phyloP scores from a whole-genome alignment of 2,797 vertebrate genomes.

The Chrosomus eos region DNA sequence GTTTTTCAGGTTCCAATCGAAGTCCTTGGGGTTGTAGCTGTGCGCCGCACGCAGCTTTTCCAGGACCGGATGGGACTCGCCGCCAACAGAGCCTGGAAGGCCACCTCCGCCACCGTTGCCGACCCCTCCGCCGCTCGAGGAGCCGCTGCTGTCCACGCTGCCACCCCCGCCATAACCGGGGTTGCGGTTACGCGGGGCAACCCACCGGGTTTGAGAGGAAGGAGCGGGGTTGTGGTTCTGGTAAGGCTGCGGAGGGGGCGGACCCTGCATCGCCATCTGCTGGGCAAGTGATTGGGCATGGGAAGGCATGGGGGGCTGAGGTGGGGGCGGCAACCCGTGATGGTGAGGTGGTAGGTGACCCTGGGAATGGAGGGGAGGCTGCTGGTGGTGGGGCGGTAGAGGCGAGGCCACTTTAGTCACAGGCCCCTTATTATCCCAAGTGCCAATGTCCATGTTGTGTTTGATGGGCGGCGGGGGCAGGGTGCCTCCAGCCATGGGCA shows the following conservation, averaged over 20 bases:
- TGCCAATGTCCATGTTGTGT: slow-evolving; percentile 98
- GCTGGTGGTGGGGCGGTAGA: slow-evolving; percentile 78
- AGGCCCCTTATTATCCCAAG: slow-evolving; percentile 92
- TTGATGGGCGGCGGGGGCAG: slow-evolving; percentile 93
- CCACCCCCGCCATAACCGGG: slow-evolving; percentile 76
- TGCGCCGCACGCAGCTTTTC: slow-evolving; percentile 95
- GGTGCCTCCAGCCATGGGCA: slow-evolving; percentile 78
- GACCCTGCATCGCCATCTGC: slow-evolving; percentile 82
- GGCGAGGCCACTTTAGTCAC: slow-evolving; percentile 84
- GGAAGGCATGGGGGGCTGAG: slow-evolving; percentile 78
- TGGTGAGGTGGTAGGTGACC: slow-evolving; percentile 66
- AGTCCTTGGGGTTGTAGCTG: slow-evolving; percentile 98
- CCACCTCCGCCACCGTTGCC: slow-evolving; percentile 74
- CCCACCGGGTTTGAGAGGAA: slow-evolving; percentile 91
- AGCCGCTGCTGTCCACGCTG: slow-evolving; percentile 75
- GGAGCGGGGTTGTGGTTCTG: slow-evolving; percentile 86
- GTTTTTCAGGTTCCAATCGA: slow-evolving; percentile 95
- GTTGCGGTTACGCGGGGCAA: slow-evolving; percentile 92
- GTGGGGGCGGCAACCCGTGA: slow-evolving; percentile 73
- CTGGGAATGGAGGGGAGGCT: slow-evolving; percentile 75
- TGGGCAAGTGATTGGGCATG: slow-evolving; percentile 77
- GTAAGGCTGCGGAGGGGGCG: slow-evolving; percentile 84
- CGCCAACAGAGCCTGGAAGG: slow-evolving; percentile 60
- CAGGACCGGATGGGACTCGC: slow-evolving; percentile 89
- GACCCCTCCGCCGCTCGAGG: slow-evolving; percentile 68